Base-by-base conservation (phyloP, 2,888 invertebrate species). In the Cantharis lateralis region DNA sequence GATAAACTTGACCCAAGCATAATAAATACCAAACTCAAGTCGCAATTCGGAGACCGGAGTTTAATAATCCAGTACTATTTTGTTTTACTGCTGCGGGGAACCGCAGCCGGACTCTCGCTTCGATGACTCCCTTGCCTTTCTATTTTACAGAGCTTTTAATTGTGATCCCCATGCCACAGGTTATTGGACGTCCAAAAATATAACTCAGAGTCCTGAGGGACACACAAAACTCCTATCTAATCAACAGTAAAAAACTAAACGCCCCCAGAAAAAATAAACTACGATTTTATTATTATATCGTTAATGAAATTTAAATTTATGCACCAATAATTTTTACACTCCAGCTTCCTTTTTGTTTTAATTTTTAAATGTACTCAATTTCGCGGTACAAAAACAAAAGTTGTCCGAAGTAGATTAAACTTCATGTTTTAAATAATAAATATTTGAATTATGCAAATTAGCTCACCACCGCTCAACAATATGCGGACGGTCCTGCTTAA, bases 41-140 rank as follows among this genome's bases (percentile, higher is more conserved):
- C 64, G 64, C 64, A 18, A 66, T 66, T 66, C 64, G 64, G 64
- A 66, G 70, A 74, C 69, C 28, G 61, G 61, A 74, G 72, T 75
- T 78, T 78, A 78, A 78, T 78, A 75, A 75, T 78, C 71, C 72
- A 70, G 70, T 72, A 72, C 75, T 75, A 78, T 72, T 78, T 78
- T 75, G 75, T 71, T 78, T 75, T 72, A 72, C 72, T 75, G 75
- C 70, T 75, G 72, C 75, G 78, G 75, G 70, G 64, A 75, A 78
- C 78, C 78, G 62, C 78, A 75, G 66, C 68, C 75, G 72, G 78
- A 75, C 78, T 72, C 72, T 63, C 77, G 74, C 74, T 16, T 74
- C 69, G 69, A 69, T 72, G 64, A 71, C 74, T 77, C 71, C 74
- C 74, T 70, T 18, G 74, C 72, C 72, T 64, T 78, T 61, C 75